phyloP scores from a whole-genome alignment of 2,888 invertebrate species.

The Chironomus riparius region DNA sequence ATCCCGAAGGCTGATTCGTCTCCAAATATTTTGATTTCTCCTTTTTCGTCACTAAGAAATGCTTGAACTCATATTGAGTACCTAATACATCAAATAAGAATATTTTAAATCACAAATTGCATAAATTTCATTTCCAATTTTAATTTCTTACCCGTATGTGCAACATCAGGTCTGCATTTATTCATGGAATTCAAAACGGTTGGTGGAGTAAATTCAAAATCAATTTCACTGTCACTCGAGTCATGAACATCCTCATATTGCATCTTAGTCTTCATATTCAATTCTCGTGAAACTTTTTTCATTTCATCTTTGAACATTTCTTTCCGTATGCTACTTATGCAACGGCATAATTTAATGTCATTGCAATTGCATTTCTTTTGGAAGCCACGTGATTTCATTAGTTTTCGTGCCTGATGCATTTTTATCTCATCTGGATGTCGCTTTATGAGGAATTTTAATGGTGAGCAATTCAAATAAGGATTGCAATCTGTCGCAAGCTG shows the following conservation, averaged over 20 bases:
- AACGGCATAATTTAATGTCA: not conserved
- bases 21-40: too few species aligned
- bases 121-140: not conserved
- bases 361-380: not conserved
- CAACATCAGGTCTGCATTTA: not conserved
- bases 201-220: not conserved
- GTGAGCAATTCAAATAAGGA: slow-evolving; percentile 6
- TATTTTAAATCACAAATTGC: not conserved
- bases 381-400: not conserved
- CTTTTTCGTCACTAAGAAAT: not conserved
- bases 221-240: slow-evolving; percentile 5
- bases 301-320: not conserved
- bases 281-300: not conserved
- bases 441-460: not conserved
- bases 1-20: too few species aligned
- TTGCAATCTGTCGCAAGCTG: not conserved
- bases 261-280: not conserved
- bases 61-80: not conserved
- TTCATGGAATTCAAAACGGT: not conserved
- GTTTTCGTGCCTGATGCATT: not conserved
- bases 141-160: not conserved
- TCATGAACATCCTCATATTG: not conserved
- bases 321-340: not conserved
- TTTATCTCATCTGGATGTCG: not conserved
- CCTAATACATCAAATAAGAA: not conserved